Percentiles rank a stretch among this genome's conserved stretches.
These are phyloP conservation scores for Hycleus phaleratus DNA, from an alignment of 1,140 invertebrate genomes.

Conservation along the genomic window DNA sequence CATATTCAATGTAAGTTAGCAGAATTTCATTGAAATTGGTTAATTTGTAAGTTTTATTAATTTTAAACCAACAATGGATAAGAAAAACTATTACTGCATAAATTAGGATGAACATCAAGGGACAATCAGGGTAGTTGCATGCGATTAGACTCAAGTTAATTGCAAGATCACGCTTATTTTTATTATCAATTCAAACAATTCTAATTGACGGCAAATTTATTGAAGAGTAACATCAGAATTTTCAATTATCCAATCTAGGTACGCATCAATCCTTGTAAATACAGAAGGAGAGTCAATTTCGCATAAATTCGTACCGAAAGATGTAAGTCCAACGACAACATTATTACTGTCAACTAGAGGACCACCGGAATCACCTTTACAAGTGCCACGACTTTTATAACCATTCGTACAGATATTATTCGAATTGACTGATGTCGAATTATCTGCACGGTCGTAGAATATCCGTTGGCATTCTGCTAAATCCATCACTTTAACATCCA, in stretches of 20 bases:
- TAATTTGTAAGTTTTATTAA: too few species aligned
- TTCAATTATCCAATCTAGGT: slow-evolving; percentile 46
- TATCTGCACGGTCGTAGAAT: slow-evolving; percentile 4
- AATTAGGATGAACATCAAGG: too few species aligned
- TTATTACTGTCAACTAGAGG: slow-evolving; percentile 38
- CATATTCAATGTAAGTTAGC: too few species aligned
- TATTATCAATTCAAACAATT: too few species aligned
- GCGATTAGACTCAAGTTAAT: too few species aligned
- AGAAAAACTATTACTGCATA: too few species aligned
- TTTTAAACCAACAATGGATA: too few species aligned
- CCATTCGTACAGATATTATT: slow-evolving; percentile 6
- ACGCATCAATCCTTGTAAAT: slow-evolving; percentile 45
- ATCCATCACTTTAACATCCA: slow-evolving; percentile 9
- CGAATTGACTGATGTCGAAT: not conserved
- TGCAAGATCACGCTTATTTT: too few species aligned
- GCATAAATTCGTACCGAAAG: slow-evolving; percentile 44
- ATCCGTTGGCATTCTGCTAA: slow-evolving; percentile 1
- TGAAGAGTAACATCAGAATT: slow-evolving; percentile 33
- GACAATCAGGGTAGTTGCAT: too few species aligned
- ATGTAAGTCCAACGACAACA: slow-evolving; percentile 41
- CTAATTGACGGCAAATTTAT: too few species aligned
- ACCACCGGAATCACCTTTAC: slow-evolving; percentile 45
- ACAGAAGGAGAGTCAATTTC: slow-evolving; percentile 44
- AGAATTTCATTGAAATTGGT: too few species aligned
- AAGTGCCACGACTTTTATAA: slow-evolving; percentile 9